Conservation (phyloP, 1,140 invertebrate genomes). For the Drosophila nigromelanica region DNA sequence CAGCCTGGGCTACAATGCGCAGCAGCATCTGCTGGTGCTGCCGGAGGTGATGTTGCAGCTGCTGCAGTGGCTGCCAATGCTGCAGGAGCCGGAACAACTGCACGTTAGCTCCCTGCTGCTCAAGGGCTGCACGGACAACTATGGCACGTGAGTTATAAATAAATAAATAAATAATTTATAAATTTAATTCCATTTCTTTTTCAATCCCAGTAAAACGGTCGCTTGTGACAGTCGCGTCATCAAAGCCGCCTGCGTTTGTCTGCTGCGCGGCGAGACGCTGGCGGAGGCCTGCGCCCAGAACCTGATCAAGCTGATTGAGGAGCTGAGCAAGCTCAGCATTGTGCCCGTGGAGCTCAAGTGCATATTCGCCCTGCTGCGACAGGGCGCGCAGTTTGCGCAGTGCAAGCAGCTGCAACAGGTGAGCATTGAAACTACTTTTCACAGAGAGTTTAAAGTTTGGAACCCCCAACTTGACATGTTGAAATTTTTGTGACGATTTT, state of each 20-base stretch:
- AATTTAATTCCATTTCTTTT: too few species aligned
- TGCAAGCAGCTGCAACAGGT: slow-evolving; percentile 78
- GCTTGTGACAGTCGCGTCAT: slow-evolving; percentile 84
- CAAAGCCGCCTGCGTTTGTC: slow-evolving; percentile 80
- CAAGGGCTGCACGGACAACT: slow-evolving; percentile 83
- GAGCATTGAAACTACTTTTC: neutral
- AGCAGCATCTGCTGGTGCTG: slow-evolving; percentile 58
- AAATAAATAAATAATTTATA: too few species aligned
- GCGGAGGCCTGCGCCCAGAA: slow-evolving; percentile 83
- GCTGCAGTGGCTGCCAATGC: slow-evolving; percentile 81
- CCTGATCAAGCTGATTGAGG: slow-evolving; percentile 86
- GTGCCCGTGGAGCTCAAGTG: slow-evolving; percentile 86
- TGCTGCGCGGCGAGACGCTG: slow-evolving; percentile 68
- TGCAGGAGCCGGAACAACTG: slow-evolving; percentile 82
- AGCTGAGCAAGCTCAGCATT: slow-evolving; percentile 86
- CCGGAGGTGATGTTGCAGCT: slow-evolving; percentile 76
- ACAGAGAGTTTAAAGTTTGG: too few species aligned
- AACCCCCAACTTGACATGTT: too few species aligned
- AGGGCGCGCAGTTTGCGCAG: slow-evolving; percentile 67
- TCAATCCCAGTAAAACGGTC: slow-evolving; percentile 84
- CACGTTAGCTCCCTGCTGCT: slow-evolving; percentile 83
- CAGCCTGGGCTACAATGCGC: slow-evolving; percentile 82
- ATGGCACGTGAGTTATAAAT: too few species aligned
- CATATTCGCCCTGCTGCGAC: slow-evolving; percentile 68
- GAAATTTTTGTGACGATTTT: too few species aligned